A percentile compares a stretch with the other conserved stretches of the same genome.
These are phyloP conservation scores for Fulica atra DNA, from an alignment of 2,113 vertebrate genomes.

Conservation along the genomic window DNA sequence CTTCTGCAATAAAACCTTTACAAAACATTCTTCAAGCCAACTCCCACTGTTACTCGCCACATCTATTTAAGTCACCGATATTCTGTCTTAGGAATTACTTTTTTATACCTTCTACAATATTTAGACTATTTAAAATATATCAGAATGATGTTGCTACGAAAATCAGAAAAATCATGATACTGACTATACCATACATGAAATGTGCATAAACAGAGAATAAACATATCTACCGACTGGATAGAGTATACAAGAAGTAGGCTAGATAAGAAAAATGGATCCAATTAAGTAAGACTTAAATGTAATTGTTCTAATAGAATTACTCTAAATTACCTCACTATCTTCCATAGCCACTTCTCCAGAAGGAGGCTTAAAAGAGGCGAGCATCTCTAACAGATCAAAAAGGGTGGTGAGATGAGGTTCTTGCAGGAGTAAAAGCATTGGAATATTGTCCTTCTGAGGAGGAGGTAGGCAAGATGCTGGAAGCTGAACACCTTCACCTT, in stretches of 20 bases:
- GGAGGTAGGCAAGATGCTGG: slow-evolving; percentile 97
- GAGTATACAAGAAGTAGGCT: background rate
- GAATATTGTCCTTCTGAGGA: slow-evolving; percentile 98
- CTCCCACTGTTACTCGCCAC: background rate
- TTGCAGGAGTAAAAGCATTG: slow-evolving; percentile 96
- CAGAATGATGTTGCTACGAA: background rate
- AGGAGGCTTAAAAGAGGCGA: slow-evolving; percentile 96
- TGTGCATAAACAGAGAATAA: background rate
- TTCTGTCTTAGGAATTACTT: background rate
- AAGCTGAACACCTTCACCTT: slow-evolving; percentile 95
- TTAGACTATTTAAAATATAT: background rate
- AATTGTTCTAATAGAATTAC: background rate
- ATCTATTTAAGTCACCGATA: background rate
- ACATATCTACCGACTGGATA: background rate
- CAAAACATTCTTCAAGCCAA: background rate
- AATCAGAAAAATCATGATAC: background rate
- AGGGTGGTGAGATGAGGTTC: slow-evolving; percentile 97
- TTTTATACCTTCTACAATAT: background rate
- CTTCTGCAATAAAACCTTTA: background rate
- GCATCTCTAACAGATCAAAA: slow-evolving; percentile 97
- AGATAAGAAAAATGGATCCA: background rate
- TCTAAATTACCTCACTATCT: slow-evolving; percentile 84
- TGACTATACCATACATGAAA: background rate
- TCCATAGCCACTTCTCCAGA: slow-evolving; percentile 83
- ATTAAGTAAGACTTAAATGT: background rate